A percentile compares a stretch with the other conserved stretches of the same genome.
Evolutionary conservation across 2,888 invertebrate genomes (phyloP).

Genomic region (Zaprionus bogoriensis): DNA sequence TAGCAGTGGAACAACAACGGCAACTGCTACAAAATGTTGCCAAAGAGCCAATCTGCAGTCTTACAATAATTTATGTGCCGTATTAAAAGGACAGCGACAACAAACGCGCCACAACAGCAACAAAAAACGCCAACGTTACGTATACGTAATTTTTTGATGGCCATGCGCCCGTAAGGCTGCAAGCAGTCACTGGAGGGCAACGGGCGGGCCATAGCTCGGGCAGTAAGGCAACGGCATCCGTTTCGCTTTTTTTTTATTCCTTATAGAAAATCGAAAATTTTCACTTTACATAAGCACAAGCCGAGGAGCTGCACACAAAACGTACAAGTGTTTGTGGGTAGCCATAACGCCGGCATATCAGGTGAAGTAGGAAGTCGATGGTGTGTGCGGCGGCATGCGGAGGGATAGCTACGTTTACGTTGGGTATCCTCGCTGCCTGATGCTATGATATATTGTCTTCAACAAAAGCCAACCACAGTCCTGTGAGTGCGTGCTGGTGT

Average conservation of each 20-base stretch:
- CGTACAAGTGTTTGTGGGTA: slow-evolving; percentile 69
- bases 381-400: neutral
- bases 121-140: slow-evolving; percentile 48
- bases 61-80: slow-evolving; percentile 75
- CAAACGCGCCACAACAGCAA: slow-evolving; percentile 34
- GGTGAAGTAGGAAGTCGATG: neutral
- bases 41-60: slow-evolving; percentile 75
- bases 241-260: slow-evolving; percentile 37
- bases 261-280: slow-evolving; percentile 74
- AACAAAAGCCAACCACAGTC: slow-evolving; percentile 72
- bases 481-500: slow-evolving; percentile 27
- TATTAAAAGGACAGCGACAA: slow-evolving; percentile 75
- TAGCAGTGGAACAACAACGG: slow-evolving; percentile 14
- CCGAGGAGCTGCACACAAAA: slow-evolving; percentile 37
- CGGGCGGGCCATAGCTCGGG: slow-evolving; percentile 14
- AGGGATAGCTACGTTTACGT: slow-evolving; percentile 38
- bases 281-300: slow-evolving; percentile 68
- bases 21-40: slow-evolving; percentile 60
- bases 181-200: neutral
- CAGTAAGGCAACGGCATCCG: slow-evolving; percentile 40
- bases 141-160: slow-evolving; percentile 76
- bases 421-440: slow-evolving; percentile 55
- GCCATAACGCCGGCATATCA: slow-evolving; percentile 45
- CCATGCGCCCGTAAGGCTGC: slow-evolving; percentile 45
- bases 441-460: slow-evolving; percentile 78